These are phyloP conservation scores for Forficula auricularia DNA, from an alignment of 1,140 invertebrate genomes.

Conservation along the genomic window DNA sequence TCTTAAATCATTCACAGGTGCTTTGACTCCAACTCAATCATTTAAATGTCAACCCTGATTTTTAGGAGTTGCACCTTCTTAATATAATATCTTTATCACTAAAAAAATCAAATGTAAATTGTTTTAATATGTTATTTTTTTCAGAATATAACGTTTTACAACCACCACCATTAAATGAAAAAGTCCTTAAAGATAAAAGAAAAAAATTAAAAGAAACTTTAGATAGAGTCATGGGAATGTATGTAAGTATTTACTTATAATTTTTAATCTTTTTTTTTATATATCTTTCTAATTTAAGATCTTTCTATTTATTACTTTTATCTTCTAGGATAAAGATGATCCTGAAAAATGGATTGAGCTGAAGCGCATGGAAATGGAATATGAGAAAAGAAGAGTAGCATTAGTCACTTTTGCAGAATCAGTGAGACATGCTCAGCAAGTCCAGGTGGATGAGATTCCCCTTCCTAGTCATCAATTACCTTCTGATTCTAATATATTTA, in stretches of 20 bases:
- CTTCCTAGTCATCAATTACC: constrained; percentile 44
- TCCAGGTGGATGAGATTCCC: constrained; percentile 93
- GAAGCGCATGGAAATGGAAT: constrained; percentile 77
- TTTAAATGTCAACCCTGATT: too few species aligned
- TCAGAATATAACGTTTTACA: constrained; percentile 87
- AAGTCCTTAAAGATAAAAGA: constrained; percentile 89
- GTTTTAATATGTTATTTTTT: constrained; percentile 19
- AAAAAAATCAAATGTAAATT: too few species aligned
- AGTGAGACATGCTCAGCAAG: constrained; percentile 83
- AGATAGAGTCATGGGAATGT: constrained; percentile 82
- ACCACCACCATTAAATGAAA: constrained; percentile 85
- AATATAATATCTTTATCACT: too few species aligned
- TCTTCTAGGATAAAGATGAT: constrained; percentile 80
- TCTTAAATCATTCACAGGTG: too few species aligned
- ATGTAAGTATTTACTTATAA: constrained; percentile 75
- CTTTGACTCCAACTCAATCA: too few species aligned
- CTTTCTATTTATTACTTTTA: constrained; percentile 10
- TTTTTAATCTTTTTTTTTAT: background rate
- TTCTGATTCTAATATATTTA: constrained; percentile 9
- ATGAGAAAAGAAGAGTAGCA: constrained; percentile 73
- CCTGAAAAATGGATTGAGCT: constrained; percentile 82
- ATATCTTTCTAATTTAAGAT: background rate
- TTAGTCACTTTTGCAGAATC: constrained; percentile 86
- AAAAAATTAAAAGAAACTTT: constrained; percentile 91
- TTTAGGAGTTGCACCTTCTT: too few species aligned